Percentiles rank a stretch among this genome's conserved stretches.
Evolutionary conservation across 30 jellyfish, hydroid and myxozoan genomes (phyloP).

Genomic region (Cassiopea andromeda): DNA sequence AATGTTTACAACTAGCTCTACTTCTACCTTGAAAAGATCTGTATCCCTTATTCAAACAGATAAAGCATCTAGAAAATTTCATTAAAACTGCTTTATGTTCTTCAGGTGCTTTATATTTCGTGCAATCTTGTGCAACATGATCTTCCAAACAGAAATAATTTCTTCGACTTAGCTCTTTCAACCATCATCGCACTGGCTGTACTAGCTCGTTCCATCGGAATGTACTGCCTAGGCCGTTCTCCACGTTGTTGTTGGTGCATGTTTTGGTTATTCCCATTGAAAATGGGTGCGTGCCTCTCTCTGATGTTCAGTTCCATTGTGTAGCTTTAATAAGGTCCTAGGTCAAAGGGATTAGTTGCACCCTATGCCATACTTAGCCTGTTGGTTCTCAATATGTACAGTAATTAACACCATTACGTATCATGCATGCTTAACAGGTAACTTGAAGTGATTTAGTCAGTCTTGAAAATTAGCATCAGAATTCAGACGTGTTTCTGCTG

Average conservation of each 20-base stretch:
- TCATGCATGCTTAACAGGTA: no score
- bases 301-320: constrained; percentile 8
- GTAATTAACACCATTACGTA: no score
- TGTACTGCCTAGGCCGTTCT: not conserved
- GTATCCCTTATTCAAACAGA: not conserved
- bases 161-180: not conserved
- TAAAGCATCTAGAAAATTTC: constrained; percentile 8
- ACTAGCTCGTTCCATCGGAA: not conserved
- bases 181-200: constrained; percentile 2
- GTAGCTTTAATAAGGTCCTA: no score
- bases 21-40: constrained; percentile 25
- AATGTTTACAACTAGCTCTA: not conserved
- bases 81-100: not conserved
- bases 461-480: no score
- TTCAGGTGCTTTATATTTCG: not conserved
- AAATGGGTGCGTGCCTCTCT: constrained; percentile 4
- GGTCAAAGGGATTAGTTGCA: no score
- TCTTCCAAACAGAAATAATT: constrained; percentile 2
- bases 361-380: no score
- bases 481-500: no score
- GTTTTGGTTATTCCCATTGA: not conserved
- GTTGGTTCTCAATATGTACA: no score
- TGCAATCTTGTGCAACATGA: constrained; percentile 8
- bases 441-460: no score
- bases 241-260: not conserved